Conservation (phyloP, 37 sponge, comb jelly and placozoan genomes). For the Crambe crambe region DNA sequence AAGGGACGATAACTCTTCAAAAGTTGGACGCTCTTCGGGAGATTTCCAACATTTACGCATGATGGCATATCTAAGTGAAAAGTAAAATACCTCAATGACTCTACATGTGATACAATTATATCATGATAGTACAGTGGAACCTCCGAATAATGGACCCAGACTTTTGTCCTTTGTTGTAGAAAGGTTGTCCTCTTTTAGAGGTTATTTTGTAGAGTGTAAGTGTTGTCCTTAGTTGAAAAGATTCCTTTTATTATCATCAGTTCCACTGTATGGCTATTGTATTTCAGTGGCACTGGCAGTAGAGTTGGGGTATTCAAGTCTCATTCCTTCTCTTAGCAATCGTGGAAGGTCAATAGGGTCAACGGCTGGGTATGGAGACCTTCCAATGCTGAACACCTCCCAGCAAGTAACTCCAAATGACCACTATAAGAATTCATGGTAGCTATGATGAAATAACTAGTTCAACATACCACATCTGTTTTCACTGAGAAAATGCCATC, state of each 20-base stretch:
- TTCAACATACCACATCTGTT: conserved; percentile 16
- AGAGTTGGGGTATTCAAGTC: conserved; percentile 25
- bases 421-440: conserved; percentile 21
- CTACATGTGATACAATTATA: no score
- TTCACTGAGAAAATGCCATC: conserved; percentile 27
- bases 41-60: conserved; percentile 31
- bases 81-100: no score
- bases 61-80: conserved; percentile 31
- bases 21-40: conserved; percentile 23
- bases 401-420: conserved; percentile 53
- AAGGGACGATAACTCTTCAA: conserved; percentile 2
- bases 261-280: neutral
- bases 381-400: conserved; percentile 32
- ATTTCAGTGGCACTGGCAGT: conserved; percentile 22
- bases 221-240: no score
- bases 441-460: neutral
- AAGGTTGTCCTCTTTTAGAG: no score
- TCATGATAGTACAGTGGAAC: no score
- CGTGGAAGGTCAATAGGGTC: conserved; percentile 6
- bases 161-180: no score
- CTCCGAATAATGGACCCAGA: no score
- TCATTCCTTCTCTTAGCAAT: conserved; percentile 12
- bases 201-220: neutral
- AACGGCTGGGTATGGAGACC: conserved; percentile 29
- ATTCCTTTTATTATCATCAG: no score